Conservation (phyloP, 2,113 vertebrate genomes). For the Deroptyus accipitrinus region DNA sequence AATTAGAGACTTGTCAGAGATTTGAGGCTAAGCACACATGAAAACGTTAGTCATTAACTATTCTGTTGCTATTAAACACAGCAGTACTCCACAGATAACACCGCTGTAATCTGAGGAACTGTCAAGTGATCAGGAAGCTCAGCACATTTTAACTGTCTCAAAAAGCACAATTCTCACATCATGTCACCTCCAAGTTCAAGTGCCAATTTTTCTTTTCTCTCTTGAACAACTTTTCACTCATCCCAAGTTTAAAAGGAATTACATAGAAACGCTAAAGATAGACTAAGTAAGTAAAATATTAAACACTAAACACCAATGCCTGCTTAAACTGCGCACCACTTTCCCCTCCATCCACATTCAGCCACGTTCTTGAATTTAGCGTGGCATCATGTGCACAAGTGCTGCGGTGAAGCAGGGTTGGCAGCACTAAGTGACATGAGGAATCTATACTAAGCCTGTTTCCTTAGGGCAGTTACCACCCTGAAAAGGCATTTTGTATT, state of each 20-base stretch:
- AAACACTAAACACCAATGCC: neutral
- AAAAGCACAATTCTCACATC: neutral
- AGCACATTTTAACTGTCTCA: neutral
- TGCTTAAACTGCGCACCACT: neutral
- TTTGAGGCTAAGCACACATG: slow-evolving; percentile 10
- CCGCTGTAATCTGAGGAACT: neutral
- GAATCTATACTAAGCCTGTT: neutral
- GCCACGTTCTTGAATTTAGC: neutral
- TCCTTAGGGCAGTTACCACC: neutral
- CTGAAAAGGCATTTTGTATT: neutral
- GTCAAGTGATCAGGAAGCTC: neutral
- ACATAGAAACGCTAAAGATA: neutral
- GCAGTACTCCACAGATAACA: neutral
- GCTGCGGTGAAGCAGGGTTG: neutral
- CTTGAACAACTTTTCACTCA: neutral
- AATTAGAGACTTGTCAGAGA: neutral
- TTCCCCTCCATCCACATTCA: neutral
- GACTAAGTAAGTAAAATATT: neutral
- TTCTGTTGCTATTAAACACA: neutral
- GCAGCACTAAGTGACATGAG: neutral
- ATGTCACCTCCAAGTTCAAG: accelerated
- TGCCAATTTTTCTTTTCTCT: neutral
- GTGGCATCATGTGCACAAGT: neutral
- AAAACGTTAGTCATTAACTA: neutral
- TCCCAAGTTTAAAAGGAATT: neutral